Percentiles rank a stretch among this genome's conserved stretches.
These are phyloP conservation scores for Spodoptera picta DNA, from an alignment of 2,888 invertebrate genomes.

Conservation along the genomic window DNA sequence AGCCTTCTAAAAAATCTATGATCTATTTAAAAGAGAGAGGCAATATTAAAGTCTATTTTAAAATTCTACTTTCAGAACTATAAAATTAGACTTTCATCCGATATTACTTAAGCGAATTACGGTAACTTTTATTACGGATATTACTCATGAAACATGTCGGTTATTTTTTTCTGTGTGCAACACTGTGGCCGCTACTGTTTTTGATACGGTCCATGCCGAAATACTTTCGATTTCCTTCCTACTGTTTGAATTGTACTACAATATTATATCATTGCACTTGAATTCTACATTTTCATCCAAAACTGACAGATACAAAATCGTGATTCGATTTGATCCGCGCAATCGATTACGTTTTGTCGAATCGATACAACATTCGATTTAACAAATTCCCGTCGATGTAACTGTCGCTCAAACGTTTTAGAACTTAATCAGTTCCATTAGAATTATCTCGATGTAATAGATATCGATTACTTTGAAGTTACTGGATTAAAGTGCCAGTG, in stretches of 20 bases:
- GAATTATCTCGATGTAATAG: conserved; percentile 30
- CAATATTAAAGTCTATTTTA: conserved; percentile 4
- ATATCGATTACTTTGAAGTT: conserved; percentile 36
- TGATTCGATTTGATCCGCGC: conserved; percentile 40
- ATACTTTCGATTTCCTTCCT: conserved; percentile 51
- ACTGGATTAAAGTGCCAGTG: conserved; percentile 35
- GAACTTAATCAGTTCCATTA: conserved; percentile 40
- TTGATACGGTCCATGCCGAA: conserved; percentile 47
- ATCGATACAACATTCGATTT: conserved; percentile 22
- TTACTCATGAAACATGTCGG: conserved; percentile 40
- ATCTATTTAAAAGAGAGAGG: conserved; percentile 28
- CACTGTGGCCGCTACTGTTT: conserved; percentile 37
- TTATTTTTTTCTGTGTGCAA: conserved; percentile 41
- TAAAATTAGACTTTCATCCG: conserved; percentile 41
- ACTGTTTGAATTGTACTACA: conserved; percentile 13
- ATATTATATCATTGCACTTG: conserved; percentile 15
- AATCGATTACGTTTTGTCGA: conserved; percentile 30
- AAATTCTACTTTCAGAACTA: conserved; percentile 31
- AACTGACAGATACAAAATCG: conserved; percentile 25
- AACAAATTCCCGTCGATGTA: conserved; percentile 14
- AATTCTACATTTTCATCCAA: conserved; percentile 10
- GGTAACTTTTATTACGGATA: conserved; percentile 39
- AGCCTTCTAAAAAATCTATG: not conserved
- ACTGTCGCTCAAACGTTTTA: conserved; percentile 30
- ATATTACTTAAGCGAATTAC: conserved; percentile 48